Evolutionary conservation across 2,797 vertebrate species (phyloP), one percentile per base, ranked within the genome.

Genomic region (Syngnathus acus): DNA sequence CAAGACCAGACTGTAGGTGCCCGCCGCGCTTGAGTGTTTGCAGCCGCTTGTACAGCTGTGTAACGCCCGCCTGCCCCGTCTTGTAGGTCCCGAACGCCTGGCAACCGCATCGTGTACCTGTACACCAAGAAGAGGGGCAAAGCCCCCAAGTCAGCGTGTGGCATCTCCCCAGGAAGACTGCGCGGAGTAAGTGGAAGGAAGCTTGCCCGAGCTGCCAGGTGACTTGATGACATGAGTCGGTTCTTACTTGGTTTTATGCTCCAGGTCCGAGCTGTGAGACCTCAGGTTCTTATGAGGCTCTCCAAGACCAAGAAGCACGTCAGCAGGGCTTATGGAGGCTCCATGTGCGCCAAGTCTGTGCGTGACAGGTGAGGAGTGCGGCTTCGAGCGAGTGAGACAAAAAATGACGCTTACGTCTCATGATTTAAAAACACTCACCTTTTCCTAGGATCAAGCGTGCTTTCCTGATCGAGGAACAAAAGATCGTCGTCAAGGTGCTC

Each of bases 381-480:
- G 26, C 3, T 32, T 32, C 2, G 26, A 32, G 26, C 26, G 26
- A 32, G 26, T 32, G 26, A 32, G 26, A 32, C 26, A 32, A 32
- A 32, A 32, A 32, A 8, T 1, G 4, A 19, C 42, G 9, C 42
- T 42, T 42, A 42, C 9, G 8, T 43, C 26, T 32, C 26, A 32
- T 13, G 4, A 13, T 43, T 65, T 4, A 68, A 32, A 55, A 55
- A 32, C 10, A 37, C 78, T 77, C 14, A 6, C 45, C 45, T 42
- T 26, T 83, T 68, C 67, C 11, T 78, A 99, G 97, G 89, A 99
- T 99, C 91, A 99, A 99, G 88, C 91, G 97, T 70, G 97, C 97
- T 87, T 99, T 99, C 87, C 93, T 99, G 73, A 99, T 99, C 70
- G 97, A 99, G 85, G 97, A 99, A 87, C 97, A 99, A 94, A 99